Conservation (phyloP, 2,888 invertebrate genomes). For the Athalia cordata region DNA sequence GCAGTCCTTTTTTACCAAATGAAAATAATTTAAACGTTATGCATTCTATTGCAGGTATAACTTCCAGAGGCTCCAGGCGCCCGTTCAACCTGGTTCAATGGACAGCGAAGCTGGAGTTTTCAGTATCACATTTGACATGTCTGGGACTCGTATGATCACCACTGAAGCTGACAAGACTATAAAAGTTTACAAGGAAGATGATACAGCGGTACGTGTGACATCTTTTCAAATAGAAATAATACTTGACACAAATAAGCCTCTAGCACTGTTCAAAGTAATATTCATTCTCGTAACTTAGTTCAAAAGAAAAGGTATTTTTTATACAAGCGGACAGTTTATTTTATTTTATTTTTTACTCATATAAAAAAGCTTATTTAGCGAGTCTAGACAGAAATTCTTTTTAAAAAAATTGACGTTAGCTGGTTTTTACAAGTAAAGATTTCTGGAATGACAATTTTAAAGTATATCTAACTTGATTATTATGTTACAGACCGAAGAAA, state of each 20-base stretch:
- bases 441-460: background rate
- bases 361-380: no score
- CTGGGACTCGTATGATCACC: constrained; percentile 95
- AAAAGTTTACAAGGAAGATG: constrained; percentile 98
- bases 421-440: no score
- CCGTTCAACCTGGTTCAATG: constrained; percentile 99
- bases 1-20: background rate
- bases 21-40: constrained; percentile 13
- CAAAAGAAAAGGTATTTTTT: no score
- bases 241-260: no score
- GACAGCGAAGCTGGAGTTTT: constrained; percentile 99
- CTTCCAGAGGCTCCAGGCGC: constrained; percentile 94
- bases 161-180: constrained; percentile 99
- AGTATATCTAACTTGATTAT: constrained; percentile 22
- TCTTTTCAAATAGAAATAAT: no score
- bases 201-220: constrained; percentile 80
- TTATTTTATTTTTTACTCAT: constrained; percentile 21
- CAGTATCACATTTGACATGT: constrained; percentile 95
- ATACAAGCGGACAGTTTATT: background rate
- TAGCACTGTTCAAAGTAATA: no score
- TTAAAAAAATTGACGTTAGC: no score
- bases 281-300: no score
- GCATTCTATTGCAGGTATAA: constrained; percentile 80
- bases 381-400: no score
- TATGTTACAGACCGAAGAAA: constrained; percentile 86